Evolutionary conservation across 30 jellyfish, hydroid and myxozoan species (phyloP).

Genomic region (Aurelia aurita complex sp. Pacific): DNA sequence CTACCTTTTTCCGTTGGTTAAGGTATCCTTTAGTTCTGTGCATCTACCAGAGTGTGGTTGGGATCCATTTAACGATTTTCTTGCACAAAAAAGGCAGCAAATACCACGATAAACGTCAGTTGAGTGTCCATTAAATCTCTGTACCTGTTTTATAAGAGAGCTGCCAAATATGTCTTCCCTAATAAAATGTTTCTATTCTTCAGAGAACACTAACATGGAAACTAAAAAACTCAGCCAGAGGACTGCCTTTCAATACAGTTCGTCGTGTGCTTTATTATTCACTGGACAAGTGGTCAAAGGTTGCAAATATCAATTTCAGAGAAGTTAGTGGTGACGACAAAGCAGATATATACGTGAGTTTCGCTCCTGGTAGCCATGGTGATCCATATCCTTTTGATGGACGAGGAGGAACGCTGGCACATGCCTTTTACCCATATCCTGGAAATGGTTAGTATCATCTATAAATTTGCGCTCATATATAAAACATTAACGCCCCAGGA

Average conservation of each 20-base stretch:
- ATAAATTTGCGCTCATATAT: neutral
- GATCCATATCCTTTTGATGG: slow-evolving; percentile 77
- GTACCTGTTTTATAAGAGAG: neutral
- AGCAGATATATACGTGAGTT: slow-evolving; percentile 44
- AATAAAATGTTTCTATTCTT: neutral
- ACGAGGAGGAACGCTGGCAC: slow-evolving; percentile 88
- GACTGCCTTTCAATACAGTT: slow-evolving; percentile 1
- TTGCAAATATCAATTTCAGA: slow-evolving; percentile 34
- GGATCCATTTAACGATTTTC: too few species aligned
- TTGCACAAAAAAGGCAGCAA: too few species aligned
- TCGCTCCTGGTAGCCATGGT: slow-evolving; percentile 7
- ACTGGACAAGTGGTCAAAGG: slow-evolving; percentile 52
- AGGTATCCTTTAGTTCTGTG: too few species aligned
- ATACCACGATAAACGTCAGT: too few species aligned
- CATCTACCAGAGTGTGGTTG: too few species aligned
- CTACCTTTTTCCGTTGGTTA: too few species aligned
- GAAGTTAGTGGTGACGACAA: slow-evolving; percentile 4
- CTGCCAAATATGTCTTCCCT: neutral
- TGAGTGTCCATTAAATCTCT: neutral
- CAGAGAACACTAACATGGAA: slow-evolving; percentile 78
- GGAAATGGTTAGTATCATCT: slow-evolving; percentile 39
- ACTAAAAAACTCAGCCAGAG: slow-evolving; percentile 25
- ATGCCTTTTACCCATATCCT: slow-evolving; percentile 85
- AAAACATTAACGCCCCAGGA: too few species aligned
- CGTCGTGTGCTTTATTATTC: slow-evolving; percentile 12